Evolutionary conservation across 1,140 invertebrate genomes (phyloP).

Genomic region (Maconellicoccus hirsutus): DNA sequence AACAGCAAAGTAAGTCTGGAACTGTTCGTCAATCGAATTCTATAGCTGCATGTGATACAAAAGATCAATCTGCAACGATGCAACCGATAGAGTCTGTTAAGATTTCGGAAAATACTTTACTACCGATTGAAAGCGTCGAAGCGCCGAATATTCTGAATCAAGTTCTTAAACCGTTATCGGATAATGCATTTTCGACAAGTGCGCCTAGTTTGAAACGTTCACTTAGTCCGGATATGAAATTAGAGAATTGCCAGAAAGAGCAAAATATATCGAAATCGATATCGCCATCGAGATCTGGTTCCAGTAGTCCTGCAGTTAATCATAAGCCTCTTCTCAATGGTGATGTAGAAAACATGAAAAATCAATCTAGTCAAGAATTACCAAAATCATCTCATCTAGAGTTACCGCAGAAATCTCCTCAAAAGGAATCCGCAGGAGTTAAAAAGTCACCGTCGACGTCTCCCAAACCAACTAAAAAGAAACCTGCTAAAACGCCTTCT

Average conservation of each 20-base stretch:
- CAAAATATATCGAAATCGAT: background rate
- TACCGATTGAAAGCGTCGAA: background rate
- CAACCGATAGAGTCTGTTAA: background rate
- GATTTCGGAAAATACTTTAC: background rate
- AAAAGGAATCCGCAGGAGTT: no score
- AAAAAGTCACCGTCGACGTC: no score
- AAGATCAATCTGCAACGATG: no score
- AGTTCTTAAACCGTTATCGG: background rate
- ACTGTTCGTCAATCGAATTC: background rate
- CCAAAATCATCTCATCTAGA: no score
- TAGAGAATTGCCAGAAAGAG: background rate
- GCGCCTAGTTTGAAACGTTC: no score
- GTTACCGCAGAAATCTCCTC: no score
- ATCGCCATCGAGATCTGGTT: background rate
- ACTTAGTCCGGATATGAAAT: background rate
- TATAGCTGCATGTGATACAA: no score
- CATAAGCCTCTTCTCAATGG: background rate
- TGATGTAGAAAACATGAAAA: background rate
- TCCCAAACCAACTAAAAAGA: no score
- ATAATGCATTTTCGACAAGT: background rate
- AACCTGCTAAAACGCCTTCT: no score
- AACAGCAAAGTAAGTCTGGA: background rate
- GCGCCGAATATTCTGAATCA: background rate
- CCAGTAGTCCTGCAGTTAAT: background rate
- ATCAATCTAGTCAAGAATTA: no score